Conservation (phyloP, 2,113 vertebrate genomes). For the Indicator maculatus region DNA sequence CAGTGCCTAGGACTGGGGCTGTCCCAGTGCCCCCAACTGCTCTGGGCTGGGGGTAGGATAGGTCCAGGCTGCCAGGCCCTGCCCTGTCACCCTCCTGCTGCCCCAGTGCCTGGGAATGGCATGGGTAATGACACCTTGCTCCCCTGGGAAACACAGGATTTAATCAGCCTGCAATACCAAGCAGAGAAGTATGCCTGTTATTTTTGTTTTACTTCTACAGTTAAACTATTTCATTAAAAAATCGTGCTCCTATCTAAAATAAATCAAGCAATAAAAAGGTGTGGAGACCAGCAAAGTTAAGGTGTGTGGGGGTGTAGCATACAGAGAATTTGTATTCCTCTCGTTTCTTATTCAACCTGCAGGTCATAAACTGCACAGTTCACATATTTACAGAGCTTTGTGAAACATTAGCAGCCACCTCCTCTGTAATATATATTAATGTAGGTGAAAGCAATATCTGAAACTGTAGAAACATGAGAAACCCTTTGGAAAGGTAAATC, state of each 20-base stretch:
- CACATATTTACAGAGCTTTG: not conserved
- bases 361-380: not conserved
- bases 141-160: not conserved
- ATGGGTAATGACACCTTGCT: rapidly evolving
- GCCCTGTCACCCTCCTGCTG: not conserved
- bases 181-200: not conserved
- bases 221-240: not conserved
- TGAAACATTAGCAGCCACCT: not conserved
- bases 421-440: not conserved
- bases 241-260: not conserved
- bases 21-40: not conserved
- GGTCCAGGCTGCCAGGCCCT: not conserved
- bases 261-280: not conserved
- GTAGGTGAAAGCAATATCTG: not conserved
- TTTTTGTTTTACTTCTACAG: not conserved
- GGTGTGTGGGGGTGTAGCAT: not conserved
- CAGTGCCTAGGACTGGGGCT: not conserved
- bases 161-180: not conserved
- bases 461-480: not conserved
- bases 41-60: not conserved
- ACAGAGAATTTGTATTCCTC: not conserved
- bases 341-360: not conserved
- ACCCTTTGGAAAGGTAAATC: not conserved
- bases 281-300: not conserved
- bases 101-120: not conserved